Base-by-base conservation (phyloP, 2,888 invertebrate species). In the Taphrorychus bicolor region DNA sequence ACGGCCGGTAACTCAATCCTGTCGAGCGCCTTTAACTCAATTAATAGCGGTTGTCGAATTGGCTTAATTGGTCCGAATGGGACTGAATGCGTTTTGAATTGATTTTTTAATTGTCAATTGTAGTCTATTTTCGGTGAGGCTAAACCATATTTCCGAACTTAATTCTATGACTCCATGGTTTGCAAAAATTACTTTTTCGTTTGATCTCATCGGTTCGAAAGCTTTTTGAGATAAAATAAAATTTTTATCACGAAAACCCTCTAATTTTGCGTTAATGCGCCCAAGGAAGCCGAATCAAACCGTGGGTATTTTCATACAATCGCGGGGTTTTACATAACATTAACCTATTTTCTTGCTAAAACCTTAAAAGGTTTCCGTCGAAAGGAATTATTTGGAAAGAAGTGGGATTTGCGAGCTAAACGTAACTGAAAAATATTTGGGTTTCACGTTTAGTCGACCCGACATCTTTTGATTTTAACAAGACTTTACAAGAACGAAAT, bases 41-140 rank as follows among this genome's bases (percentile, higher is more conserved):
- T 76, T 73, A 74, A 76, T 72, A 70, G 73, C 70, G 64, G 63
- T 71, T 69, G 71, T 73, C 73, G 73, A 76, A 75, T 72, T 73
- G 76, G 75, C 75, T 78, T 79, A 80, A 79, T 79, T 75, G 76
- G 63, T 72, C 60, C 66, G 71, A 73, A 74, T 73, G 71, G 76
- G 61, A 71, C 60, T 67, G 72, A 73, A 74, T 73, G 73, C 69
- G 73, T 73, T 72, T 72, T 71, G 74, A 73, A 74, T 75, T 73
- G 74, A 70, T 71, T 74, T 73, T 69, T 69, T 69, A 69, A 69
- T 69, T 69, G 69, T 60, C 49, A 59, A 41, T 42, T 58, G 59
- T 60, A 64, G 60, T 45, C n/a, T n/a, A n/a, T n/a, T n/a, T n/a
- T n/a, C n/a, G n/a, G n/a, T n/a, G n/a, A n/a, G n/a, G n/a, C n/a